A percentile compares a stretch with the other conserved stretches of the same genome.
Conservation (phyloP, 2,888 invertebrate genomes). For the Fissipunctia ypsillon region DNA sequence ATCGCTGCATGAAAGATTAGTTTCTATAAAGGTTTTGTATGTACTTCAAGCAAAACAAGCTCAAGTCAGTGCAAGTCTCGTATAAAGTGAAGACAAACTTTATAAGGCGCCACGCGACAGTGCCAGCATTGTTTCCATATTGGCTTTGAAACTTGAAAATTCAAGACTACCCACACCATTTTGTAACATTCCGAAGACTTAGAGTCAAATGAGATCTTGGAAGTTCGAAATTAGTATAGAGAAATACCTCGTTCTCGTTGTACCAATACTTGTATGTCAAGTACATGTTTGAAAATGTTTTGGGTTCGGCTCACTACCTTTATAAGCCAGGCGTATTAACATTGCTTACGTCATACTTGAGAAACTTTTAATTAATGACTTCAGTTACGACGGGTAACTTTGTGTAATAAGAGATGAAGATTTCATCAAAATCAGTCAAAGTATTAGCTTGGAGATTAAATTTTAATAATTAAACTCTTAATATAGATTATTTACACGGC, state of each 20-base stretch:
- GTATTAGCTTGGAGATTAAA: slow-evolving; percentile 32
- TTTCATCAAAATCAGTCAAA: slow-evolving; percentile 57
- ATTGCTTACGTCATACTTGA: slow-evolving; percentile 60
- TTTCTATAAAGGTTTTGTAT: slow-evolving; percentile 70
- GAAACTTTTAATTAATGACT: slow-evolving; percentile 67
- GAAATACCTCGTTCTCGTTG: slow-evolving; percentile 54
- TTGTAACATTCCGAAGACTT: slow-evolving; percentile 69
- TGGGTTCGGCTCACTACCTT: slow-evolving; percentile 56
- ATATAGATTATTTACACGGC: slow-evolving; percentile 46
- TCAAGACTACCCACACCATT: slow-evolving; percentile 75
- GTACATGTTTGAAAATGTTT: slow-evolving; percentile 56
- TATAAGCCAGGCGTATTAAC: slow-evolving; percentile 61
- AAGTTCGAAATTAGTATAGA: slow-evolving; percentile 71
- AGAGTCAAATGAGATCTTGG: slow-evolving; percentile 70
- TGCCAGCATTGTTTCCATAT: slow-evolving; percentile 83
- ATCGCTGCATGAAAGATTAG: slow-evolving; percentile 72
- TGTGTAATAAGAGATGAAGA: slow-evolving; percentile 55
- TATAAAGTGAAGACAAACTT: slow-evolving; percentile 78
- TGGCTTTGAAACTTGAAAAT: slow-evolving; percentile 83
- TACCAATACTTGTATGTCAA: slow-evolving; percentile 57
- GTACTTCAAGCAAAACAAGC: slow-evolving; percentile 71
- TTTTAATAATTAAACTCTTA: slow-evolving; percentile 43
- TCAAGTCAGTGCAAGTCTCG: slow-evolving; percentile 69
- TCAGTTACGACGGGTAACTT: slow-evolving; percentile 54
- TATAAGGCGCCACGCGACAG: slow-evolving; percentile 78